Evolutionary conservation across 2,113 vertebrate genomes (phyloP).

Genomic region (Panthera leo): DNA sequence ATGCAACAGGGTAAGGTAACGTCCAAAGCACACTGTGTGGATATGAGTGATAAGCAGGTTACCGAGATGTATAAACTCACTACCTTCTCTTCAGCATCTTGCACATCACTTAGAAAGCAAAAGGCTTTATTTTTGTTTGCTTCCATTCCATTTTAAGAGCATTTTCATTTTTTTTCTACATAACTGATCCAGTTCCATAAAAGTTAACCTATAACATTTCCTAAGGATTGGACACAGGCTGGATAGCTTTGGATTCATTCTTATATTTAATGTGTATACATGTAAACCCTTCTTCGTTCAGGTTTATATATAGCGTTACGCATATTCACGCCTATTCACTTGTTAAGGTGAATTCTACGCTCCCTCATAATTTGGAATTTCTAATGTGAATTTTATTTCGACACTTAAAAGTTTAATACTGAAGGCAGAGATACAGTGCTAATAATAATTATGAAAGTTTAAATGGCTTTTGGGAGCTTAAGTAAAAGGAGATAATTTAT

Average conservation of each 20-base stretch:
- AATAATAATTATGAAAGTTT: constrained; percentile 67
- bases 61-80: background rate
- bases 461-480: constrained; percentile 63
- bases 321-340: constrained; percentile 49
- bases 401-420: constrained; percentile 57
- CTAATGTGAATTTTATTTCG: constrained; percentile 64
- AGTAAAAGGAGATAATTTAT: constrained; percentile 65
- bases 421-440: constrained; percentile 48
- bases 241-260: background rate
- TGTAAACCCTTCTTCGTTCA: background rate
- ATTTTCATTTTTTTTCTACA: background rate
- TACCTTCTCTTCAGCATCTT: background rate
- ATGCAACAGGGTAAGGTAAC: background rate
- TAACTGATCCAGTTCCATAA: constrained; percentile 6
- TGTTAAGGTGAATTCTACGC: constrained; percentile 55
- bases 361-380: constrained; percentile 57
- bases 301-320: constrained; percentile 37
- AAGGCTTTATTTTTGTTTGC: background rate
- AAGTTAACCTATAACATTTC: constrained; percentile 5
- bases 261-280: background rate
- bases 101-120: background rate
- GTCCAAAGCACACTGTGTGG: background rate
- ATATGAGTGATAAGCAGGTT: background rate
- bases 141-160: constrained; percentile 25
- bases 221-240: background rate